These are phyloP conservation scores for Lithobates sylvaticus DNA, from an alignment of 2,797 vertebrate species.

Conservation along the genomic window DNA sequence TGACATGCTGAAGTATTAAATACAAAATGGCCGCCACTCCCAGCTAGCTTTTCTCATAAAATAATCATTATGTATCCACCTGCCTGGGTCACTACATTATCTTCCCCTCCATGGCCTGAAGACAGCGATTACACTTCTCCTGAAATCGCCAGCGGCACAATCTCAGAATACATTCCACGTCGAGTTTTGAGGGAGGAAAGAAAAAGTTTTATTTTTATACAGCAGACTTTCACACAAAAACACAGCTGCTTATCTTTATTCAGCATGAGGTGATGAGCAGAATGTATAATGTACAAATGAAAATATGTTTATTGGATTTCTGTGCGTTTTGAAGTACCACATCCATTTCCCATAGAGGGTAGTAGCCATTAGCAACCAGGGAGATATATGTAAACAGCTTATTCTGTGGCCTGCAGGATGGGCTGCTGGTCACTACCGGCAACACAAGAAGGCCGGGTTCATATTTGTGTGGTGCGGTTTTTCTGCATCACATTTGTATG, in stretches of 20 bases:
- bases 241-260: background rate
- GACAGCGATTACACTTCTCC: background rate
- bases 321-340: background rate
- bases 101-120: background rate
- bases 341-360: background rate
- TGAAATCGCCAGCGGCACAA: background rate
- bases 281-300: background rate
- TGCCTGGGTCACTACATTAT: background rate
- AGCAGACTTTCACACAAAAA: background rate
- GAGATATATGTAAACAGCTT: background rate
- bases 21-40: no score
- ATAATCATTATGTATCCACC: no score
- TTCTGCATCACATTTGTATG: no score
- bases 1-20: no score
- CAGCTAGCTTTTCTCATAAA: no score
- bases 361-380: no score
- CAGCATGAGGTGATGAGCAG: background rate
- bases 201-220: background rate
- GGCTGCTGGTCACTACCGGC: no score
- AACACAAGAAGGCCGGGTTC: no score
- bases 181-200: background rate
- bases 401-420: no score
- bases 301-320: background rate
- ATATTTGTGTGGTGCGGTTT: no score
- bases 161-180: background rate